Base-by-base conservation (phyloP, 2,888 invertebrate species). In the Phoronis australis region DNA sequence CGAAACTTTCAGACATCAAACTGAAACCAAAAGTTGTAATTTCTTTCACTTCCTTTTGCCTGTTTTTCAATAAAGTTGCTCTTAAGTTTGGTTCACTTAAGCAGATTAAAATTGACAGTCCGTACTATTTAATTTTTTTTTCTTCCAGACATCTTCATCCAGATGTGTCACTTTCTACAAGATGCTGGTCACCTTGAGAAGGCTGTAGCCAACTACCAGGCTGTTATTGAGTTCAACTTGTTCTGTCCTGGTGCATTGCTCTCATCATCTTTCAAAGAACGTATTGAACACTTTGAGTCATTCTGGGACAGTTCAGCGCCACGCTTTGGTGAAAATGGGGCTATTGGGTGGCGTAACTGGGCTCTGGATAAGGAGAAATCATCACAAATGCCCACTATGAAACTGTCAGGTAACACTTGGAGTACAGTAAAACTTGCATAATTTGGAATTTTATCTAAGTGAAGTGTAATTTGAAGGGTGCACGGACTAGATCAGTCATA, bases 261-360 rank as follows among this genome's bases (percentile, higher is more conserved):
- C 26, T 54, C 54, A 26, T 48, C 56, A 9, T 38, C 66, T 38
- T 48, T 59, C 23, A 59, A 60, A 42, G 69, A 69, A 4, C 65
- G 62, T 41, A 52, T 70, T 27, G 56, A 62, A 20, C 59, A 67
- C 31, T 70, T 79, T 60, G 76, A 77, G 56, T 68, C 69, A 22
- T 79, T 78, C 60, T 79, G 79, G 79, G 78, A 78, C 44, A 71
- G 72, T 55, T 65, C 68, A 23, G 66, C 68, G 26, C 59, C 76
- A 15, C 64, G 77, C 51, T 66, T 78, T 59, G 79, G 78, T 21
- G 76, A 77, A 54, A 54, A 56, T 4, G 66, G 61, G 5, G 69
- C 76, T 5, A 46, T 54, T 27, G 77, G 78, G 1, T 78, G 78
- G 78, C 58, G 55, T 37, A 48, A 60, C 18, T 73, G 73, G 59